These are phyloP conservation scores for Brachyhypopomus occidentalis DNA, from an alignment of 2,113 vertebrate genomes.

Conservation along the genomic window DNA sequence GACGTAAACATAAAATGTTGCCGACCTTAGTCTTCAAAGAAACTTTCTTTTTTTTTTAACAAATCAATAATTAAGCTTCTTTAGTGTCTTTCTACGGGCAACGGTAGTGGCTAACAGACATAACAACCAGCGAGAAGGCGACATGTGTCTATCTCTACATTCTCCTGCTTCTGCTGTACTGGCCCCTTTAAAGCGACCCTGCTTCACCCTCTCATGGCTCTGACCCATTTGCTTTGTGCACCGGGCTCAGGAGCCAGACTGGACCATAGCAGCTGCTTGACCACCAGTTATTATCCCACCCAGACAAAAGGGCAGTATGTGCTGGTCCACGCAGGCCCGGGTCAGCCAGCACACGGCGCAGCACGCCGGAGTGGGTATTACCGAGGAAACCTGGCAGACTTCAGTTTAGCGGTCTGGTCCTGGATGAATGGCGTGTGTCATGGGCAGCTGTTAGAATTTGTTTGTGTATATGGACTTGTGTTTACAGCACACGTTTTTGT, in stretches of 20 bases:
- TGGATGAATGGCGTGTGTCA: neutral
- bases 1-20: neutral
- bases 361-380: constrained; percentile 33
- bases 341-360: constrained; percentile 17
- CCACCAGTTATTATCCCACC: constrained; percentile 69
- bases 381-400: constrained; percentile 47
- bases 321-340: constrained; percentile 60
- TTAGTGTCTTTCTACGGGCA: too few relatives aligned
- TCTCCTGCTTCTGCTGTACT: neutral
- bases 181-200: neutral
- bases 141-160: neutral
- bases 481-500: neutral
- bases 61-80: too few relatives aligned
- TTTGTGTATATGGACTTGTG: constrained; percentile 5
- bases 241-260: constrained; percentile 63
- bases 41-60: too few relatives aligned
- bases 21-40: too few relatives aligned
- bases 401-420: neutral
- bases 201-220: constrained; percentile 47
- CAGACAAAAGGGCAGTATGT: constrained; percentile 76
- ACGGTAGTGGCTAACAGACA: neutral
- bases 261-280: constrained; percentile 73
- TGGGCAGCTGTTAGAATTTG: constrained; percentile 34
- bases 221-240: constrained; percentile 75
- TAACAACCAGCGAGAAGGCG: neutral